These are phyloP conservation scores for Gnatocerus cornutus DNA, from an alignment of 2,888 invertebrate genomes.

Conservation along the genomic window DNA sequence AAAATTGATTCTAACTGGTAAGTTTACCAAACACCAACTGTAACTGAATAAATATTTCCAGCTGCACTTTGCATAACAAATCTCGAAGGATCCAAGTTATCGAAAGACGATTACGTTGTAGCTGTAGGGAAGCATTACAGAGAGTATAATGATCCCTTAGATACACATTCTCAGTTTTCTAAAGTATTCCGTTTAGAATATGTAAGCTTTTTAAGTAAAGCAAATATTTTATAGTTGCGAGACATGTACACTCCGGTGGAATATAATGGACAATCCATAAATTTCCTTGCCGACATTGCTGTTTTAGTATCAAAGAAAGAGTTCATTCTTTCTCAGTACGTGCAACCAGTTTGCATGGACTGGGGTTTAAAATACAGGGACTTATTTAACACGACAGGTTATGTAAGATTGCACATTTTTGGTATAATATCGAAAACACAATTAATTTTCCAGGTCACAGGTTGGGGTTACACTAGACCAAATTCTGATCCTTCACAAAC, in stretches of 20 bases:
- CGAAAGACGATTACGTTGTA: conserved; percentile 48
- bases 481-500: background rate
- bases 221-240: conserved; percentile 15
- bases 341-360: conserved; percentile 60
- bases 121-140: conserved; percentile 59
- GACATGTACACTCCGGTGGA: conserved; percentile 8
- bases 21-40: conserved; percentile 14
- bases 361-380: conserved; percentile 16
- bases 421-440: background rate
- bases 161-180: conserved; percentile 51
- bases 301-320: conserved; percentile 61
- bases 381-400: background rate
- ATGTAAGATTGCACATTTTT: background rate
- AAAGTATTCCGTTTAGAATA: conserved; percentile 32
- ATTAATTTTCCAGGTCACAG: conserved; percentile 16
- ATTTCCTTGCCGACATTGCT: conserved; percentile 62
- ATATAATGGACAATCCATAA: conserved; percentile 6
- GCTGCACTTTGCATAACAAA: conserved; percentile 58
- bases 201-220: background rate
- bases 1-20: conserved; percentile 63
- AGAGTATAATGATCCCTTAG: conserved; percentile 50
- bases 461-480: conserved; percentile 15
- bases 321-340: conserved; percentile 61
- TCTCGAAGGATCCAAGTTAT: conserved; percentile 20
- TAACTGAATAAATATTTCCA: conserved; percentile 39